Evolutionary conservation across 2,113 vertebrate genomes (phyloP), one percentile per base, ranked within the genome.

Genomic region (Crocuta crocuta): DNA sequence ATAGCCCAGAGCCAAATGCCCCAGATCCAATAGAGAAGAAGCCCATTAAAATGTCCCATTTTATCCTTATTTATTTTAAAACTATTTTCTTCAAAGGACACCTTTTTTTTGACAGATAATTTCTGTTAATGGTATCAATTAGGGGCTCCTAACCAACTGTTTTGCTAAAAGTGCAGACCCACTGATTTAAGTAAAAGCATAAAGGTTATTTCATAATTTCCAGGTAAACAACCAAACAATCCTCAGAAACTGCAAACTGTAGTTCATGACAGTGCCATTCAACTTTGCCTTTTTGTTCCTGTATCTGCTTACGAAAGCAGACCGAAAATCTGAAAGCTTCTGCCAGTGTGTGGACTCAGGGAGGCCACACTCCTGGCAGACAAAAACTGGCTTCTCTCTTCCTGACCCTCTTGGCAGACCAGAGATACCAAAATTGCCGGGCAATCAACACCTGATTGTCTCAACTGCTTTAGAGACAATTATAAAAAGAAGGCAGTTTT

Each of bases 91-190:
- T 97, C 68, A 94, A 86, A 94, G 76, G 70, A 82, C 61, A 80
- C 53, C 50, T 33, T 48, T 63, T 91, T 97, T 89, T 97, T 96
- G 94, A 95, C 73, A 97, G 63, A 94, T 94, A 86, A 94, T 89
- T 92, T 97, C 88, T 94, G 63, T 73, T 91, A 76, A 81, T 92
- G n/a, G 24, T 58, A 96, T 96, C 88, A 94, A 95, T 94, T 80
- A 97, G 74, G 19, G 28, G 84, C 95, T 85, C 86, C 68, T 82
- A 90, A 87, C 84, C 97, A 97, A 96, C 79, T 94, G 78, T 88
- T 98, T 94, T 58, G 71, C 83, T 82, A 76, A 92, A 84, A 94
- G 87, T 68, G 10, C 70, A 95, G 89, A 95, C 65, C 45, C 91
- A 94, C 61, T 65, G 86, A 95, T 91, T 96, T 90, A 94, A 95